Base-by-base conservation (phyloP, 2,888 invertebrate genomes). In the Leptinotarsa peninsularis region DNA sequence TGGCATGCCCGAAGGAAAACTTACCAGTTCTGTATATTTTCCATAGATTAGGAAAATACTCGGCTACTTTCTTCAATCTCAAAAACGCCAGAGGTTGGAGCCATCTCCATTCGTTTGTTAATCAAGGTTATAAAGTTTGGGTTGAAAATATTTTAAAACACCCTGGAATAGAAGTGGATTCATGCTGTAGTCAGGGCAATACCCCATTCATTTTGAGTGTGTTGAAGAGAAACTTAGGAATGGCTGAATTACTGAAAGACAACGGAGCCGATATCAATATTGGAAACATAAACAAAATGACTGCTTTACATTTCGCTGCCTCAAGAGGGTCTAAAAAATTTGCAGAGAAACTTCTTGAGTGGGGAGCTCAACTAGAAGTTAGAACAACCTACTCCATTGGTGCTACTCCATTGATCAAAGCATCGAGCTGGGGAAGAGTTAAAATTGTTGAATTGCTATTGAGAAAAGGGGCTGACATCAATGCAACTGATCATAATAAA, bases 141-240 rank as follows among this genome's bases (percentile, higher is more conserved):
- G 66, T 75, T 33, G 43, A 63, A n/a, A 68, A 67, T 49, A 54
- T 75, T 15, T n/a, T 72, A 4, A 27, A 52, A 56, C 49, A 67
- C 49, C 58, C 60, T 56, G 68, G 14, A 27, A 27, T 72, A 23
- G 33, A 72, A 15, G 66, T 72, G 15, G 69, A 72, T 18, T 18
- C 66, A 15, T 49, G 43, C 49, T 67, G 68, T 69, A 23, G 15
- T 54, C 49, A 72, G 21, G 69, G 69, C 15, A 72, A 72, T 56
- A 68, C 56, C 15, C 72, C 72, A 15, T 72, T 75, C 18, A 72
- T 75, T 4, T 17, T 52, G 15, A 75, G 75, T 27, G 54, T 75
- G 17, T 63, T 66, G 49, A 56, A 72, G 27, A 66, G 49, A 17
- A 63, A 75, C 7, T 15, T 68, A 14, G 23, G 7, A 63, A 56